Conservation (phyloP, 2,797 vertebrate species). For the Austrolebias charrua region DNA sequence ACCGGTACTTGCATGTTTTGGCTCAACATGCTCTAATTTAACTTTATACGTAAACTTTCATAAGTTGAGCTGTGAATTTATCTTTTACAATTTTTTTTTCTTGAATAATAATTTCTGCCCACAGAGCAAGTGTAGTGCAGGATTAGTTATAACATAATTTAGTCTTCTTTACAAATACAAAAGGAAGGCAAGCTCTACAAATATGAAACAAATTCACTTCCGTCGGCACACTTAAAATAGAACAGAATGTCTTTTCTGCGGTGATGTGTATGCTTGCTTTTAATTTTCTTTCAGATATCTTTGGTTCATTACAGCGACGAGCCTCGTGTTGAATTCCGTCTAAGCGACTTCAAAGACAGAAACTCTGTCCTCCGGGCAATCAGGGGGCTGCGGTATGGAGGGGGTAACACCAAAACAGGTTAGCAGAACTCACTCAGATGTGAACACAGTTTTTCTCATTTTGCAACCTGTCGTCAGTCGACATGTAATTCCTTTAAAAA, state of each 20-base stretch:
- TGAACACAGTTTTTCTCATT: constrained; percentile 1
- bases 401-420: constrained; percentile 93
- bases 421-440: constrained; percentile 15
- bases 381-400: constrained; percentile 77
- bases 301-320: constrained; percentile 88
- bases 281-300: constrained; percentile 78
- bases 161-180: constrained; percentile 3
- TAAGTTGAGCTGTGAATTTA: constrained; percentile 4
- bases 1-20: constrained; percentile 9
- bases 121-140: constrained; percentile 1
- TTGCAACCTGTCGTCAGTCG: constrained; percentile 5
- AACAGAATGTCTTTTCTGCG: constrained; percentile 1
- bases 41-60: neutral
- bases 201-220: neutral
- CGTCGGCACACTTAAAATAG: neutral
- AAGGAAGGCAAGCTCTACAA: neutral
- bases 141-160: constrained; percentile 21
- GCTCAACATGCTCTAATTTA: neutral
- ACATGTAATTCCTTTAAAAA: constrained; percentile 1
- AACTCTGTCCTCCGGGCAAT: constrained; percentile 82
- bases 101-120: constrained; percentile 25
- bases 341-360: constrained; percentile 82
- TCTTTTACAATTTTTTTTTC: constrained; percentile 11
- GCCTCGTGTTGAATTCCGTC: constrained; percentile 83
- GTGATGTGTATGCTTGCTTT: constrained; percentile 9